These are phyloP conservation scores for Albula glossodonta DNA, from an alignment of 2,113 vertebrate genomes.

Conservation along the genomic window DNA sequence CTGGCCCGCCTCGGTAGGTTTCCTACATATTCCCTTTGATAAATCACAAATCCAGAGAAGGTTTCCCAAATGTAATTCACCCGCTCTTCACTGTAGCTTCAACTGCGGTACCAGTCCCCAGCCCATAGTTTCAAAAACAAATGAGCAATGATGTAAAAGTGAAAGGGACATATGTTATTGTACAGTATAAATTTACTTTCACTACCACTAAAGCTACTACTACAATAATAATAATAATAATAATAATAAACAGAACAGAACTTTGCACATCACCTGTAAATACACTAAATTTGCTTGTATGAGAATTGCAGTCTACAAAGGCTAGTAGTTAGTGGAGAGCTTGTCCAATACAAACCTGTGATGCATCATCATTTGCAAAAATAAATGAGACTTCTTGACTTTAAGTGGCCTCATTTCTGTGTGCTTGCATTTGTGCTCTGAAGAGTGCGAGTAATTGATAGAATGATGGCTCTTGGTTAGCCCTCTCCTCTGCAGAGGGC, in stretches of 20 bases:
- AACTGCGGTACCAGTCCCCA: neutral
- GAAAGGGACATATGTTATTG: neutral
- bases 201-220: neutral
- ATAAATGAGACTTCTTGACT: neutral
- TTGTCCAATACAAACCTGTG: neutral
- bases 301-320: too few relatives aligned
- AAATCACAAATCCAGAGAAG: conserved; percentile 26
- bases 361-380: neutral
- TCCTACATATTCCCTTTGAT: conserved; percentile 30
- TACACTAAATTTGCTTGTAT: too few relatives aligned
- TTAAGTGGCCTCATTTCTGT: neutral
- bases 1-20: conserved; percentile 15
- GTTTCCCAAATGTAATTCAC: neutral
- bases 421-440: neutral
- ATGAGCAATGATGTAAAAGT: neutral
- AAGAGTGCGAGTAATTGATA: conserved; percentile 51
- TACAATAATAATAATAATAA: neutral
- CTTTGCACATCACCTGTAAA: too few relatives aligned
- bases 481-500: neutral
- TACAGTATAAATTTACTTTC: neutral
- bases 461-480: conserved; percentile 14
- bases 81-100: neutral
- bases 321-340: neutral
- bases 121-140: neutral
- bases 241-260: too few relatives aligned